Evolutionary conservation across 2,888 invertebrate species (phyloP).

Genomic region (Coremacera marginata): DNA sequence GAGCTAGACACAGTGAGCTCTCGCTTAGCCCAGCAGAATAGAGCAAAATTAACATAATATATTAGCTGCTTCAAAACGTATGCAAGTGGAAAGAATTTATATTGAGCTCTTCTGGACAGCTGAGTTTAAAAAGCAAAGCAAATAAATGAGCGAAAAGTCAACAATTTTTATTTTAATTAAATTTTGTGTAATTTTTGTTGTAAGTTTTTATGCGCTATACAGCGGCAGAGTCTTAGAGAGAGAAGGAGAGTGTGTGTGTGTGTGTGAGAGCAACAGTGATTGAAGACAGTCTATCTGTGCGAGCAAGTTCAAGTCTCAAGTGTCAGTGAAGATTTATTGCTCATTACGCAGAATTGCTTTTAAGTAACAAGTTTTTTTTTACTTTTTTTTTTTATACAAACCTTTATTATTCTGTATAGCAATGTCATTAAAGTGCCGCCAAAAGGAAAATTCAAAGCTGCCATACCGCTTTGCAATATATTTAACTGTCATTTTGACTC

Average conservation of each 20-base stretch:
- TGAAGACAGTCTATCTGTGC: too few species aligned
- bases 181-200: not conserved
- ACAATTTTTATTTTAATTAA: slow-evolving; percentile 16
- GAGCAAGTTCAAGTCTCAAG: too few species aligned
- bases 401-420: slow-evolving; percentile 4
- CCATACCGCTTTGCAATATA: not conserved
- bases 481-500: not conserved
- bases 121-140: slow-evolving; percentile 9
- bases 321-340: not conserved
- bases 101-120: slow-evolving; percentile 8
- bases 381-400: too few species aligned
- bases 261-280: too few species aligned
- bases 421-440: slow-evolving; percentile 1
- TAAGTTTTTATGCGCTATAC: not conserved
- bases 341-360: not conserved
- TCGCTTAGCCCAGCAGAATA: not conserved
- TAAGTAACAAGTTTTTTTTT: not conserved
- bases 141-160: slow-evolving; percentile 6
- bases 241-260: too few species aligned
- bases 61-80: slow-evolving; percentile 47
- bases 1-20: not conserved
- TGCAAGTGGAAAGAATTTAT: slow-evolving; percentile 17
- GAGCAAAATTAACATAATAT: slow-evolving; percentile 60
- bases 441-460: not conserved
- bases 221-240: too few species aligned